These are phyloP conservation scores for Nothobranchius kuhntae DNA, from an alignment of 2,113 vertebrate species.

Conservation along the genomic window DNA sequence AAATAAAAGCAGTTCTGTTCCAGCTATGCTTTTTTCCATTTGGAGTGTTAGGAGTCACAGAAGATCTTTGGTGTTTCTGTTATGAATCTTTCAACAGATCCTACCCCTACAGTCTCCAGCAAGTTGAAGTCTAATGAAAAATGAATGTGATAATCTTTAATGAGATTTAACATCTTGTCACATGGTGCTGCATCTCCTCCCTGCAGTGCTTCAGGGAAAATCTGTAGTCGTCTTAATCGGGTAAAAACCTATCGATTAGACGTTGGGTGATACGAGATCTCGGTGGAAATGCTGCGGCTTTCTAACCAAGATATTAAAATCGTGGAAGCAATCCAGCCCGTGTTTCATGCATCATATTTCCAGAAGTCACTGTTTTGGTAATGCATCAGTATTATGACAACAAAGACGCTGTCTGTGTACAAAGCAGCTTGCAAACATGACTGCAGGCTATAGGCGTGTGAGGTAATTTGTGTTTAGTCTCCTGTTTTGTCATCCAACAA, in stretches of 20 bases:
- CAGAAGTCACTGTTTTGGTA: constrained; percentile 56
- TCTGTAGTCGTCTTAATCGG: constrained; percentile 28
- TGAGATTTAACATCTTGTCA: constrained; percentile 39
- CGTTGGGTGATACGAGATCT: constrained; percentile 32
- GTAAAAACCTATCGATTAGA: constrained; percentile 57
- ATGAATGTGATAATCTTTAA: constrained; percentile 56
- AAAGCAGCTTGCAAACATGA: constrained; percentile 64
- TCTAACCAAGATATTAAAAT: not conserved
- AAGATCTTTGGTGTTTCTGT: constrained; percentile 42
- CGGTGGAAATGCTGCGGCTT: not conserved
- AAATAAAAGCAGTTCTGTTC: not conserved
- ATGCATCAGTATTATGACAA: constrained; percentile 67
- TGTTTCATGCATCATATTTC: constrained; percentile 43
- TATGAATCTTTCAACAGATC: constrained; percentile 66
- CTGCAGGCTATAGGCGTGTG: constrained; percentile 58
- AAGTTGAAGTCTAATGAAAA: constrained; percentile 65
- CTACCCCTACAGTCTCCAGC: constrained; percentile 39
- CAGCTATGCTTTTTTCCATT: not conserved
- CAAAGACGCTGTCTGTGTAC: constrained; percentile 61
- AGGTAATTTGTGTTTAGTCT: constrained; percentile 65
- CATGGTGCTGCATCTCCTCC: not conserved
- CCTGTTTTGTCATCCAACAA: constrained; percentile 37
- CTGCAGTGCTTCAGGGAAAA: constrained; percentile 3
- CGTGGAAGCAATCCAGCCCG: constrained; percentile 18
- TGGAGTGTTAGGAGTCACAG: constrained; percentile 38